Percentiles rank a stretch among this genome's conserved stretches.
phyloP scores from a whole-genome alignment of 2,888 invertebrate genomes.

The Mactromeris polynyma region DNA sequence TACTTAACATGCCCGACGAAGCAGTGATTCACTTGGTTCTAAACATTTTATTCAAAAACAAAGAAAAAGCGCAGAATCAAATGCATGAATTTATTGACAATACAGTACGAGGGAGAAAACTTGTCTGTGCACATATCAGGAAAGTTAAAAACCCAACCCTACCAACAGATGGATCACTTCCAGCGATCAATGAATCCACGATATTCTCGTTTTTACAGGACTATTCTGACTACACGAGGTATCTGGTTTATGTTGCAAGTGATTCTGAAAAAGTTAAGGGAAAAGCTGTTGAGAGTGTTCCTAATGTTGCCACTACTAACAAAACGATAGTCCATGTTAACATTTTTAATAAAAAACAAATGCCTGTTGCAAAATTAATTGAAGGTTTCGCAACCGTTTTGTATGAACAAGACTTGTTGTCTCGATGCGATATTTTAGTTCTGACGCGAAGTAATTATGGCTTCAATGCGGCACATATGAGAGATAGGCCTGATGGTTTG shows the following conservation, averaged over 20 bases:
- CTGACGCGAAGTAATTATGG: slow-evolving; percentile 57
- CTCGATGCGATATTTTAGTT: slow-evolving; percentile 49
- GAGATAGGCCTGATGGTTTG: slow-evolving; percentile 25
- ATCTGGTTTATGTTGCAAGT: slow-evolving; percentile 48
- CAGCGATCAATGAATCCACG: slow-evolving; percentile 21
- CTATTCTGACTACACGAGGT: slow-evolving; percentile 17
- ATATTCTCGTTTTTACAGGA: slow-evolving; percentile 31
- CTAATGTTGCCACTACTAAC: background rate
- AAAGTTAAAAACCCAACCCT: slow-evolving; percentile 50
- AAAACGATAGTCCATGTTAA: slow-evolving; percentile 52
- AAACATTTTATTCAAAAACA: slow-evolving; percentile 30
- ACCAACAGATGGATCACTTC: slow-evolving; percentile 33
- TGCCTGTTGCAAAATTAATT: slow-evolving; percentile 4
- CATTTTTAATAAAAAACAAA: background rate
- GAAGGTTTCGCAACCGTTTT: slow-evolving; percentile 41
- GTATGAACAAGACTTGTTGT: slow-evolving; percentile 47
- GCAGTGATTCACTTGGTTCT: slow-evolving; percentile 29
- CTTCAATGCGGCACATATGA: slow-evolving; percentile 45
- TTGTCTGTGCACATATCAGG: slow-evolving; percentile 59
- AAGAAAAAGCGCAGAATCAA: background rate
- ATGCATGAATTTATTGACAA: background rate
- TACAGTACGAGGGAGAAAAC: background rate
- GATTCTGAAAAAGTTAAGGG: slow-evolving; percentile 47
- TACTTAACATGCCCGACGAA: slow-evolving; percentile 6
- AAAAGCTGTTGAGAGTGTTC: background rate